Base-by-base conservation (phyloP, 2,888 invertebrate genomes). In the Zhengitettix transpicula region DNA sequence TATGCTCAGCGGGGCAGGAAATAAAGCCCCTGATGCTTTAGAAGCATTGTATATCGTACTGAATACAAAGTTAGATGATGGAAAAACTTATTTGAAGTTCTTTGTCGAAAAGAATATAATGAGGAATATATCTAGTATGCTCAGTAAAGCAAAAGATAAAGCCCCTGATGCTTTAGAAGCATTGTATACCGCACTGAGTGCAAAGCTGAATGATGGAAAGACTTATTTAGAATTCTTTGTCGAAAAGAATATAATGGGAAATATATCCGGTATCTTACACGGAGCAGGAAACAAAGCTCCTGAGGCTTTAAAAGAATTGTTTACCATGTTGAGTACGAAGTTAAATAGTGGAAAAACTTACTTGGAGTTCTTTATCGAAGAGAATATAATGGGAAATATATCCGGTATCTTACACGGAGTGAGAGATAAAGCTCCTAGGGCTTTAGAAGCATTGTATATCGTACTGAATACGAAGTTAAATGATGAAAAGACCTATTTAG, bases 391-490 rank as follows among this genome's bases (percentile, higher is more conserved):
- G 55, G 7, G 59, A 62, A 66, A 58, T 58, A 62, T 67, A 42
- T 68, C 68, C 42, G 65, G 66, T 64, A 68, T 69, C 64, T 66
- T 68, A 47, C n/a, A 47, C 65, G 66, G 63, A 64, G 64, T 65
- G 65, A 64, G 68, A 62, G 62, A 62, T 55, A 66, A 66, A 57
- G 66, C 66, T 62, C 55, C 66, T 55, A 63, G 63, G 62, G 64
- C 66, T 61, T 68, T 69, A 64, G 65, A 67, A 66, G 66, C 67
- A 61, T 66, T 69, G 61, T 67, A 66, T 65, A 62, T 66, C 58
- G 68, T 66, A 64, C 67, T 70, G 65, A 65, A 68, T 66, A 58
- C 58, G 12, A 2, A 66, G 54, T 67, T 66, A 60, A 67, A 66
- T 58, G 65, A n/a, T n/a, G 64, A 52, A 52, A 3, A 52, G 2